Evolutionary conservation across 35 echinoderm and acorn worm genomes (phyloP), one percentile per base, ranked within the genome.

Genomic region (Heliocidaris erythrogramma): DNA sequence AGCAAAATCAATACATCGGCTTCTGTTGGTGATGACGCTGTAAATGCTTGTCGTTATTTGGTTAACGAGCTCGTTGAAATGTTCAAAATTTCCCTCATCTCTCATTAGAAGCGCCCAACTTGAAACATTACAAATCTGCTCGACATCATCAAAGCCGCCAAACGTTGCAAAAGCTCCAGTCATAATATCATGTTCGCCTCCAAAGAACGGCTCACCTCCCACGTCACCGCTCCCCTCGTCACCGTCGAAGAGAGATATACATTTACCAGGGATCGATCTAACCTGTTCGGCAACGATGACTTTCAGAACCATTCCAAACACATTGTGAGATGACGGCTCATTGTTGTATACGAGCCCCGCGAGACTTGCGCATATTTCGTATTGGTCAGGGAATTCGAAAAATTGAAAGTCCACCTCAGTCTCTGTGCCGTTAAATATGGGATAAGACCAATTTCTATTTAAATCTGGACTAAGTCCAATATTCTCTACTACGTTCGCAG

Each of bases 201-300:
- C 87, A 2, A 32, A 89, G 31, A 89, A 42, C 12, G 47, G 47
- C 7, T 32, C 47, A 4, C 47, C 87, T 18, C 47, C 87, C 21
- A 16, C 17, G 24, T 89, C 87, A 47, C 87, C 87, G 24, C 87
- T 89, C 9, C 87, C 87, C 31, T 89, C 87, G 2, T 89, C 30
- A 47, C 24, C 87, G 87, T 48, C 87, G 3, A 78, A n/a, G 21
- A 78, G 27, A 78, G 65, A 78, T 5, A n/a, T 4, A n/a, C 65
- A 78, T 78, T n/a, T 78, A 78, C 65, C 65, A 78, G 65, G 65
- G 65, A 78, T 78, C 65, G 65, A 78, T 78, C 5, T 78, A 78
- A 78, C 21, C 18, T 78, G 65, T 8, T 78, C 65, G 65, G 65
- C 65, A 78, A 78, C 65, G 65, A 78, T 78, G 18, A 78, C 65